These are phyloP conservation scores for Agrochola lota DNA, from an alignment of 2,888 invertebrate genomes.

Conservation along the genomic window DNA sequence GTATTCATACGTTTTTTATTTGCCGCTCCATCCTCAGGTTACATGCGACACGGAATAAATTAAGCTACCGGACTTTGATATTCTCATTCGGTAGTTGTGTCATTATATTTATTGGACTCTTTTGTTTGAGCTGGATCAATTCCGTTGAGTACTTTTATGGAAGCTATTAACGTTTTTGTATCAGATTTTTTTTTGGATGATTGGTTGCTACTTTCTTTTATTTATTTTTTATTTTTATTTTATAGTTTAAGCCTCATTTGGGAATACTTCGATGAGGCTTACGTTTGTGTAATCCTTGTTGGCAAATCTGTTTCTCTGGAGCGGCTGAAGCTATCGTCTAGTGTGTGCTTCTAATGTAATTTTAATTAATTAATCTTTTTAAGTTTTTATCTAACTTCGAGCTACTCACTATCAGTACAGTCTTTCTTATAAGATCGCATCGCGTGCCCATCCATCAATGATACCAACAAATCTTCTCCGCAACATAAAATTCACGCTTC, in stretches of 20 bases:
- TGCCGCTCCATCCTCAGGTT: conserved; percentile 69
- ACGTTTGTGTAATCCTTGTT: not conserved
- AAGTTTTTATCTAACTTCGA: conserved; percentile 3
- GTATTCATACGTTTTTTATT: conserved; percentile 73
- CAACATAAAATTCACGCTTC: conserved; percentile 65
- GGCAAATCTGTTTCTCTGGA: not conserved
- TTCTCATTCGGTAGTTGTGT: conserved; percentile 72
- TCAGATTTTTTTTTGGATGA: conserved; percentile 27
- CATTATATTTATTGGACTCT: conserved; percentile 71
- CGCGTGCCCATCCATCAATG: conserved; percentile 54
- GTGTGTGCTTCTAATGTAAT: not conserved
- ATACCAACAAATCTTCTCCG: conserved; percentile 55
- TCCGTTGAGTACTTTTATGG: conserved; percentile 40
- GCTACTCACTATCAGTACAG: not conserved
- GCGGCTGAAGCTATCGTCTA: not conserved
- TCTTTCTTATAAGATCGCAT: conserved; percentile 27
- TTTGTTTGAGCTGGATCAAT: conserved; percentile 58
- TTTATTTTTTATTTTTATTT: not conserved
- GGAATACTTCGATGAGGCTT: not conserved
- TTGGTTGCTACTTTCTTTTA: conserved; percentile 20
- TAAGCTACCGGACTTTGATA: conserved; percentile 88
- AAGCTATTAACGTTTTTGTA: conserved; percentile 26
- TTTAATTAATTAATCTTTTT: not conserved
- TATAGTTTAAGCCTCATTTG: not conserved
- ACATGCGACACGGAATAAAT: conserved; percentile 86